A percentile compares a stretch with the other conserved stretches of the same genome.
These are phyloP conservation scores for Volucella zonaria DNA, from an alignment of 2,888 invertebrate species.

Conservation along the genomic window DNA sequence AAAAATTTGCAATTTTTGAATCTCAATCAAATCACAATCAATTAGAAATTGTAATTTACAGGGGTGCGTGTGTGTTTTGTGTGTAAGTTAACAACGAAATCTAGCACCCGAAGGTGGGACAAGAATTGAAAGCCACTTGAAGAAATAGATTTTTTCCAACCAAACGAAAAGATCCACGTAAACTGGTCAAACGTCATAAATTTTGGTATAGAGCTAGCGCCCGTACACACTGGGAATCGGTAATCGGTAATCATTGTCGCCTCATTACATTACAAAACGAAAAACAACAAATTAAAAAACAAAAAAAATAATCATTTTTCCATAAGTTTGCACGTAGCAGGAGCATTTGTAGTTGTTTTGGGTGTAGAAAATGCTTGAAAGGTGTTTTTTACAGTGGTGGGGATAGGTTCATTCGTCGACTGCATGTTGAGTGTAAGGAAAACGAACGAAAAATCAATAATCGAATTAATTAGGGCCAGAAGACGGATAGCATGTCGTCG, in stretches of 20 bases:
- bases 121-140: not conserved
- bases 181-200: constrained; percentile 57
- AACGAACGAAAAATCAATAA: constrained; percentile 60
- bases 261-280: constrained; percentile 7
- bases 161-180: constrained; percentile 71
- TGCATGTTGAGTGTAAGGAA: constrained; percentile 29
- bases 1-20: constrained; percentile 26
- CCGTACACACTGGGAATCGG: not conserved
- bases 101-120: not conserved
- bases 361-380: constrained; percentile 50
- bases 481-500: constrained; percentile 6
- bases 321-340: constrained; percentile 34
- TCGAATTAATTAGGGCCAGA: constrained; percentile 46
- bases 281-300: not conserved
- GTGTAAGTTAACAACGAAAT: constrained; percentile 11
- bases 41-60: constrained; percentile 3
- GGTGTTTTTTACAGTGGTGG: constrained; percentile 39
- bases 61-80: constrained; percentile 9
- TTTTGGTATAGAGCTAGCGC: not conserved
- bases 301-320: not conserved
- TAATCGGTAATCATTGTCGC: not conserved
- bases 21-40: not conserved
- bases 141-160: constrained; percentile 35
- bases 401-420: constrained; percentile 40
- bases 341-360: constrained; percentile 12